A percentile compares a stretch with the other conserved stretches of the same genome.
These are phyloP conservation scores for Nomada goodeniana DNA, from an alignment of 2,888 invertebrate genomes.

Conservation along the genomic window DNA sequence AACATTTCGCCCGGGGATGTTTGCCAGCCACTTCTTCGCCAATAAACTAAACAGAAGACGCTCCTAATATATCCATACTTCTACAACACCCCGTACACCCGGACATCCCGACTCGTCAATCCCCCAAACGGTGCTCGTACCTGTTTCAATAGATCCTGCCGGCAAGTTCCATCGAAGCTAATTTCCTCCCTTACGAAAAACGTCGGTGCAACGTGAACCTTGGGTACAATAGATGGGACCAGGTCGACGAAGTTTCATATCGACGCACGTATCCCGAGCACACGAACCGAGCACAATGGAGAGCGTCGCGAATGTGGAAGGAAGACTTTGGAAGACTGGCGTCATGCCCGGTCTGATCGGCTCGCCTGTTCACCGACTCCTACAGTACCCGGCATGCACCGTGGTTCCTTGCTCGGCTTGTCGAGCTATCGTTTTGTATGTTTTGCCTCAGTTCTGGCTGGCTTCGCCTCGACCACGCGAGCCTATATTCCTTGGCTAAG, in stretches of 20 bases:
- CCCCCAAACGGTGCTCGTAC: constrained; percentile 16
- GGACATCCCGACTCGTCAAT: not conserved
- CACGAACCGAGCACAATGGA: constrained; percentile 36
- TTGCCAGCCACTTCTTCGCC: no score
- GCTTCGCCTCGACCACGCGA: constrained; percentile 58
- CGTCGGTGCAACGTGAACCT: no score
- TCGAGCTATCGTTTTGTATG: constrained; percentile 63
- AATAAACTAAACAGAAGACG: no score
- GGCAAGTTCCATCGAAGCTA: constrained; percentile 9
- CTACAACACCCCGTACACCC: no score
- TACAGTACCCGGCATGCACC: constrained; percentile 66
- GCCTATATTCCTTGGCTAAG: constrained; percentile 51
- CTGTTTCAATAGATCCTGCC: constrained; percentile 12
- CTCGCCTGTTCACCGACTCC: constrained; percentile 63
- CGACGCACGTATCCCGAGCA: not conserved
- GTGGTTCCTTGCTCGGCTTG: constrained; percentile 67
- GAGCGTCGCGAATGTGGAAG: constrained; percentile 54
- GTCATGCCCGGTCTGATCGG: constrained; percentile 68
- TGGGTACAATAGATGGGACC: not conserved
- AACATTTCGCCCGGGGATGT: no score
- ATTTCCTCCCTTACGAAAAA: not conserved
- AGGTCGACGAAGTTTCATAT: not conserved
- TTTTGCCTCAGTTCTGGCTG: constrained; percentile 65
- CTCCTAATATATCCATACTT: no score
- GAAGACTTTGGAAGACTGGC: constrained; percentile 73